Percentiles rank a stretch among this genome's conserved stretches.
phyloP scores from a whole-genome alignment of 2,888 invertebrate genomes.

The Caenorhabditis drosophilae region DNA sequence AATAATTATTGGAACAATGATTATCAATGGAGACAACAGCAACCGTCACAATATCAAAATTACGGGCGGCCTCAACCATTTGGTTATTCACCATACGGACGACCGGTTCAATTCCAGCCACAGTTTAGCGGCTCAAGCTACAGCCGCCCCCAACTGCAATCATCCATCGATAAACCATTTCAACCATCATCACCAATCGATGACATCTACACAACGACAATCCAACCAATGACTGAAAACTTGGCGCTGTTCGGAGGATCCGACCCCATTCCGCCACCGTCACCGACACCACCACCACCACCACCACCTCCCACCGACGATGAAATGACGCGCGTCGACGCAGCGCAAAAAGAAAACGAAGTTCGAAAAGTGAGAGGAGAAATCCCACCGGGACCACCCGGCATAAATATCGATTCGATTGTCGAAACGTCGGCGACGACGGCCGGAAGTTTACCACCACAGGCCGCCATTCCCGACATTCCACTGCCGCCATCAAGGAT shows the following conservation, averaged over 20 bases:
- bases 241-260: no score
- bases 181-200: constrained; percentile 10
- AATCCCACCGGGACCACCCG: constrained; percentile 40
- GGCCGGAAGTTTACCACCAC: constrained; percentile 33
- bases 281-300: constrained; percentile 16
- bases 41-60: constrained; percentile 14
- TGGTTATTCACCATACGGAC: constrained; percentile 28
- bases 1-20: constrained; percentile 13
- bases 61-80: constrained; percentile 24
- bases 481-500: constrained; percentile 31
- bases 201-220: neutral
- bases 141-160: no score
- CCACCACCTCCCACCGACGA: constrained; percentile 29
- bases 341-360: constrained; percentile 33
- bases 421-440: no score
- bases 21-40: constrained; percentile 10
- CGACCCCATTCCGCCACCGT: constrained; percentile 8
- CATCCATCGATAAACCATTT: no score
- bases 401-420: constrained; percentile 26
- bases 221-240: constrained; percentile 1
- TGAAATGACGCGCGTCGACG: constrained; percentile 28
- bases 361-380: constrained; percentile 14
- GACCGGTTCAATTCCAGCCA: constrained; percentile 23
- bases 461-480: constrained; percentile 31
- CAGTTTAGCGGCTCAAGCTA: neutral